phyloP scores from a whole-genome alignment of 2,113 vertebrate genomes.

The Ariopsis seemanni region DNA sequence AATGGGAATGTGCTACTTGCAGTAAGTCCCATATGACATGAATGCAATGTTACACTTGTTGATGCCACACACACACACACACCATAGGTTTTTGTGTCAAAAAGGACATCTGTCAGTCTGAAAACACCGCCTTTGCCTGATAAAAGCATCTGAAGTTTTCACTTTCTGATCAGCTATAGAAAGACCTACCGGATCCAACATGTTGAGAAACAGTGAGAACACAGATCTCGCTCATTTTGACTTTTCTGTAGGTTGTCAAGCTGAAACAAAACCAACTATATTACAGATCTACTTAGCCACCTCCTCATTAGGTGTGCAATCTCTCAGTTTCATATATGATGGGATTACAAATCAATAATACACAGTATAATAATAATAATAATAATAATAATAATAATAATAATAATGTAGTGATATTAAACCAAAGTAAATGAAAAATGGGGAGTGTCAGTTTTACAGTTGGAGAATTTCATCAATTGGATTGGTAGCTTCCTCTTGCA shows the following conservation, averaged over 20 bases:
- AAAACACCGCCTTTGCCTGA: background rate
- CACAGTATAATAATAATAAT: background rate
- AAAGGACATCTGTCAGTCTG: background rate
- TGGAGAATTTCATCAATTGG: background rate
- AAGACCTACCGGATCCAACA: background rate
- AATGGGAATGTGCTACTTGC: background rate
- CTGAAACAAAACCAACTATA: background rate
- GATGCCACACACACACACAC: background rate
- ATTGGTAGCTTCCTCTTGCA: background rate
- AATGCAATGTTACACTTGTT: background rate
- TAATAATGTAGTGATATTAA: background rate
- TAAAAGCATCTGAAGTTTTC: background rate
- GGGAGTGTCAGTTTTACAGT: background rate
- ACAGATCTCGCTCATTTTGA: background rate
- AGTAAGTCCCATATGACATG: background rate
- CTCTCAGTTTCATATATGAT: background rate
- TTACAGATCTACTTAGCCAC: background rate
- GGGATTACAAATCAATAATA: background rate
- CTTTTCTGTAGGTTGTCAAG: background rate
- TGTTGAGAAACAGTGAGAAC: background rate
- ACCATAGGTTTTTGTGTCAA: background rate
- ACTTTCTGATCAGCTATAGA: background rate
- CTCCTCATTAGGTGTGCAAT: background rate
- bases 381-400: no score
- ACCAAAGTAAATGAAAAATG: background rate